Conservation (phyloP, 2,113 vertebrate species). For the Eulacestoma nigropectus region DNA sequence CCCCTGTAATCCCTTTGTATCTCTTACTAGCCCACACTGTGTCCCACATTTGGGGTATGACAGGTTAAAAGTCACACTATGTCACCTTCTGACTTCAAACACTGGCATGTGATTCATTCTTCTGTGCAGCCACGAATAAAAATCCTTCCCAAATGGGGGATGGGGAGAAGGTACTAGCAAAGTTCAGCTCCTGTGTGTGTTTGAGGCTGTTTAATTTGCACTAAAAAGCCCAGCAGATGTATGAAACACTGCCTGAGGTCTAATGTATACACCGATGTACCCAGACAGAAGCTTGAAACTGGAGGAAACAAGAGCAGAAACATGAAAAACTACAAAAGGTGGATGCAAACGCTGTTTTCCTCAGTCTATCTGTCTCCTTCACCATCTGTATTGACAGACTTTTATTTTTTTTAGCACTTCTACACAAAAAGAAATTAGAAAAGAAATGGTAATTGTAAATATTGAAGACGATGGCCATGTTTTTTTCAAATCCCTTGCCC, state of each 20-base stretch:
- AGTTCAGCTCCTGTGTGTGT: slow-evolving; percentile 8
- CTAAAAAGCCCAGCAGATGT: background rate
- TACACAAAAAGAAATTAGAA: slow-evolving; percentile 19
- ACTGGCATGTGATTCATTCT: background rate
- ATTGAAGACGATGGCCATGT: background rate
- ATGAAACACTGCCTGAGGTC: background rate
- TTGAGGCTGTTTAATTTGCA: background rate
- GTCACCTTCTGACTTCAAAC: slow-evolving; percentile 35
- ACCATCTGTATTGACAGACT: slow-evolving; percentile 53
- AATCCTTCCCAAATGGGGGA: background rate
- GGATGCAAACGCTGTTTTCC: background rate
- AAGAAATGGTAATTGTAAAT: slow-evolving; percentile 9
- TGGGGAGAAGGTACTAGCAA: background rate
- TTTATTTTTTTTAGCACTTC: background rate
- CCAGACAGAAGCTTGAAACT: background rate
- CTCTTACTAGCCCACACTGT: slow-evolving; percentile 34
- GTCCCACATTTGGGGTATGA: background rate
- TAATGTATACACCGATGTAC: background rate
- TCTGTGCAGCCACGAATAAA: background rate
- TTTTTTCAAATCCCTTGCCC: background rate
- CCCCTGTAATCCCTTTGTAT: slow-evolving; percentile 9
- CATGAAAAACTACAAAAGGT: background rate
- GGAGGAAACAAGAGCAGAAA: background rate
- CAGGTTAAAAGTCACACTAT: slow-evolving; percentile 28
- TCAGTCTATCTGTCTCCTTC: background rate